Evolutionary conservation across 1,140 invertebrate species (phyloP), one percentile per base, ranked within the genome.

Genomic region (Anastrepha ludens): DNA sequence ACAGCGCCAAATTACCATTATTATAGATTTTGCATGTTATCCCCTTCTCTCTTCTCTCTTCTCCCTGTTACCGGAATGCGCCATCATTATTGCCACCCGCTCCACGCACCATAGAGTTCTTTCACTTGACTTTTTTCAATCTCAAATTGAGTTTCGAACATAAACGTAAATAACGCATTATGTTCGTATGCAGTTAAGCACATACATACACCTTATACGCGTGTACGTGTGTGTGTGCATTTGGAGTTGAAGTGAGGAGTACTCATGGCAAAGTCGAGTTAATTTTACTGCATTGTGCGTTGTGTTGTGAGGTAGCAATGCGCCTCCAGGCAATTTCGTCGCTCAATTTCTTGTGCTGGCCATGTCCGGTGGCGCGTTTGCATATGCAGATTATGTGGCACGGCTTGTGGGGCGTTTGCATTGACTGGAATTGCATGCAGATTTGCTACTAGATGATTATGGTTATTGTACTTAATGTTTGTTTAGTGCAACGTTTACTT

Each of bases 1-100:
- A 91, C 88, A 89, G 89, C 87, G 87, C 86, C 20, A 88, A 92
- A 92, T 91, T 92, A 91, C 91, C 91, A 92, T 92, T 92, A 92
- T 91, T 92, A 81, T 81, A 92, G 90, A 87, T 87, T 67, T 67
- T 65, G 86, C 60, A 55, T 67, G 44, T 67, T 9, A 50, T 5
- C 8, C 60, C 60, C 60, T 13, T 62, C 60, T 29, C 29, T 29
- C 29, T 29, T 29, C 29, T 29, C 0, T 29, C 29, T 29, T 29
- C 29, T 6, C 60, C 8, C 13, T 13, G n/a, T 13, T 17, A n/a
- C 60, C 60, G 13, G 8, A 15, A 62, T 29, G 29, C 29, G 67
- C 13, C 41, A 15, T 9, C 17, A 20, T 2, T 17, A 50, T 8
- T 55, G 47, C 47, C 74, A 55, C 47, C 74, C 74, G 67, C 67